Base-by-base conservation (phyloP, 2,888 invertebrate genomes). In the Pantelozetes paolii region DNA sequence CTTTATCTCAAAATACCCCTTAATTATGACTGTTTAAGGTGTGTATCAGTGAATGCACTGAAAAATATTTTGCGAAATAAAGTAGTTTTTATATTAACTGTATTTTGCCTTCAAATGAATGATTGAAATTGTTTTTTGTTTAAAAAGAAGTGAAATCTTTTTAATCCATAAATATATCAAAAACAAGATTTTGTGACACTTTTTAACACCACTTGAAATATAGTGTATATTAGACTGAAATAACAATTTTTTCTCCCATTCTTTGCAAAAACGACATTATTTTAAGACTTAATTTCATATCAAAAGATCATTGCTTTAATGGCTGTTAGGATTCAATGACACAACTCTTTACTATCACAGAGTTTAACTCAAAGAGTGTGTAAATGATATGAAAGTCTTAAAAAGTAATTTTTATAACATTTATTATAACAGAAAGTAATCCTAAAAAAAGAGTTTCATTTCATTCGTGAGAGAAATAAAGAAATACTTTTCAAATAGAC, bases 351-450 rank as follows among this genome's bases (percentile, higher is more conserved):
- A n/a, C 50, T 20, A 50, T 23, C 54, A 23, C 26, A 23, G 23
- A 20, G n/a, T n/a, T 57, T 57, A 18, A 11, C 5, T 23, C 30
- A 64, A n/a, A 36, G 18, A 28, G 13, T 23, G 32, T 32, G 62
- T 32, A 62, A 62, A 18, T n/a, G 2, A n/a, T 32, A 30, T 32
- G 23, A 67, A 67, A 67, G 67, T 42, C 36, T 67, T 67, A 40
- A 42, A 67, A 67, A 40, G 67, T 67, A 40, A 67, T 67, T 67
- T 45, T 67, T n/a, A 67, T 36, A 26, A 42, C 67, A 40, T 67
- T 67, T 40, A n/a, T n/a, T n/a, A n/a, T n/a, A 42, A 2, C 20
- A 64, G 23, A 42, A 67, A 42, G 20, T 67, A 67, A 67, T 67
- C 67, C 67, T 1, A 67, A 26, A 42, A 1, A 2, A 15, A 45